Percentiles rank a stretch among this genome's conserved stretches.
These are phyloP conservation scores for Lasioglossum morio DNA, from an alignment of 2,888 invertebrate genomes.

Conservation along the genomic window DNA sequence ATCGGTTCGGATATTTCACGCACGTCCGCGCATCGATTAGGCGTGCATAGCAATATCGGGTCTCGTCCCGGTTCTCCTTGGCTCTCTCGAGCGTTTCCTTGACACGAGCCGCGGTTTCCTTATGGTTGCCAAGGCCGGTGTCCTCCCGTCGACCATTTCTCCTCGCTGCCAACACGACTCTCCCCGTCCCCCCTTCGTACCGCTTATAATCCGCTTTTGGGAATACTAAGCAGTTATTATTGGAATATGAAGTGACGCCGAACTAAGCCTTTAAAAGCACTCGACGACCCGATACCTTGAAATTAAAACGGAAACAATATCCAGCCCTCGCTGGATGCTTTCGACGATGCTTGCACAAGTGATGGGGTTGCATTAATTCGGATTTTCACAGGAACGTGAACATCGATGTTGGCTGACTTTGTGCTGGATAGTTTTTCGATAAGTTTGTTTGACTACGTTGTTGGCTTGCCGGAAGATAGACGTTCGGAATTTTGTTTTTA, in stretches of 20 bases:
- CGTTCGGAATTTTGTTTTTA: background rate
- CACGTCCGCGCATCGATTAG: slow-evolving; percentile 28
- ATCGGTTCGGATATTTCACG: slow-evolving; percentile 10
- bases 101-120: slow-evolving; percentile 22
- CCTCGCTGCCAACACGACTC: slow-evolving; percentile 7
- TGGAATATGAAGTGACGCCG: slow-evolving; percentile 6
- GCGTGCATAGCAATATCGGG: slow-evolving; percentile 16
- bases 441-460: background rate
- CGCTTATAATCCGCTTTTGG: slow-evolving; percentile 43
- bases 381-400: background rate
- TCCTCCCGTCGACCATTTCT: slow-evolving; percentile 1
- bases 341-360: background rate
- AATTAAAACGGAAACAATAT: slow-evolving; percentile 22
- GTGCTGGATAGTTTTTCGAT: background rate
- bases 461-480: background rate
- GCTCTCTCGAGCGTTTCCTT: slow-evolving; percentile 13
- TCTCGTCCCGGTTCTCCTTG: slow-evolving; percentile 19
- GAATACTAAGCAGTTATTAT: slow-evolving; percentile 26
- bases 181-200: background rate
- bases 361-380: slow-evolving; percentile 11
- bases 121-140: slow-evolving; percentile 14
- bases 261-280: slow-evolving; percentile 40
- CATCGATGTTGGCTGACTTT: slow-evolving; percentile 4
- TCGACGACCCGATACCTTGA: slow-evolving; percentile 4
- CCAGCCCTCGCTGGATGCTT: background rate